phyloP scores from a whole-genome alignment of 2,113 vertebrate species.

The Myocastor coypus region DNA sequence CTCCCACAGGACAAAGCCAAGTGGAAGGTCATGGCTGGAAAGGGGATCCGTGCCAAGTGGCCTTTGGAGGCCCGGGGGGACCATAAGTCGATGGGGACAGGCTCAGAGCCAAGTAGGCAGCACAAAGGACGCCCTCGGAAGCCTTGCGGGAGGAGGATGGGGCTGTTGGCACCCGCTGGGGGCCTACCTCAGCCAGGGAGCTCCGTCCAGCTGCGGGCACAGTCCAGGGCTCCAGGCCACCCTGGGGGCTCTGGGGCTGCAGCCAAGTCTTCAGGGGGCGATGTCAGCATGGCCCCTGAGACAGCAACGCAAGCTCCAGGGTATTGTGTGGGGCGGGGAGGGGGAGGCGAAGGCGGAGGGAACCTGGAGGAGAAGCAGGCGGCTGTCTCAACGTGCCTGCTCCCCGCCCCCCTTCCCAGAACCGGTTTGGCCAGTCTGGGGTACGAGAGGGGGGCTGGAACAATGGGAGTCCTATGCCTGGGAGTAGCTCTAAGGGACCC shows the following conservation, averaged over 20 bases:
- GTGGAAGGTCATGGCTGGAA: background rate
- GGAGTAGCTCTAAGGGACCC: slow-evolving; percentile 71
- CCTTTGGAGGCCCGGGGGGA: background rate
- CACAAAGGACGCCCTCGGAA: slow-evolving; percentile 73
- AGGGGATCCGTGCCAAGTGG: background rate
- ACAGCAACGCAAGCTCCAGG: slow-evolving; percentile 61
- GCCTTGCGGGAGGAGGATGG: slow-evolving; percentile 32
- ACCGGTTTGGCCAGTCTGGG: slow-evolving; percentile 79
- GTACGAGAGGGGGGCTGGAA: slow-evolving; percentile 78
- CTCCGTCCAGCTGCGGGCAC: slow-evolving; percentile 63
- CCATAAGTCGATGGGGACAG: background rate
- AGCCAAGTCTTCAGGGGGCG: slow-evolving; percentile 75
- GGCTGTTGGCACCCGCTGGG: slow-evolving; percentile 44
- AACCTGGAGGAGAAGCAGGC: slow-evolving; percentile 62
- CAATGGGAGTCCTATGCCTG: slow-evolving; percentile 79
- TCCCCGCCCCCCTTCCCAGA: slow-evolving; percentile 78
- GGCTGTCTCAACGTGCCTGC: slow-evolving; percentile 81
- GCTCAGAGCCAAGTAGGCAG: slow-evolving; percentile 23
- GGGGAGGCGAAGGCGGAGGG: slow-evolving; percentile 73
- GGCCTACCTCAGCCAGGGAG: slow-evolving; percentile 79
- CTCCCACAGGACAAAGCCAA: slow-evolving; percentile 28
- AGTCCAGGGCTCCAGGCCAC: slow-evolving; percentile 74
- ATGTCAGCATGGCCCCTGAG: slow-evolving; percentile 76
- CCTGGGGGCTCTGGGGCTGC: slow-evolving; percentile 68
- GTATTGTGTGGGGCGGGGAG: slow-evolving; percentile 81